Conservation (phyloP, 2,113 vertebrate species). For the Charadrius vociferus region DNA sequence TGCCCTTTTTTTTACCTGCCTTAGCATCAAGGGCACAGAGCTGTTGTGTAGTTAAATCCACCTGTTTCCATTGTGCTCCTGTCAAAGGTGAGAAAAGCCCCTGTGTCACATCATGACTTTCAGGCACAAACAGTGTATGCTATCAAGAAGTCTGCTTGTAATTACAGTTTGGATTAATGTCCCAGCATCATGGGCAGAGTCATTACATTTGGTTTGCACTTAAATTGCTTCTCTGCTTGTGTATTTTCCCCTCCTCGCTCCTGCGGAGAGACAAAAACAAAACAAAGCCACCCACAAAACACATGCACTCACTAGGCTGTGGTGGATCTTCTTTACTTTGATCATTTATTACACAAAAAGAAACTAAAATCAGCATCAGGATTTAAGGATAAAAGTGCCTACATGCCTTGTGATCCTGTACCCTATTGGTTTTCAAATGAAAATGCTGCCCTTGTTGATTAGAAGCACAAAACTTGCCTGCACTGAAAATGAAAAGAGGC, state of each 20-base stretch:
- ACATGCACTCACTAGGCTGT: background rate
- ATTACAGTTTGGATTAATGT: background rate
- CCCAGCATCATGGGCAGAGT: background rate
- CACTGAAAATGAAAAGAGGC: background rate
- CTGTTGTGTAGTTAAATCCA: background rate
- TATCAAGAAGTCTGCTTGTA: background rate
- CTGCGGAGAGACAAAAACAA: constrained; percentile 31
- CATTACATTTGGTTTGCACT: constrained; percentile 28
- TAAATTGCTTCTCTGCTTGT: background rate
- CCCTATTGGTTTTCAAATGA: constrained; percentile 3
- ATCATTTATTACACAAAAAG: constrained; percentile 36
- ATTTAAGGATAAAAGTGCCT: constrained; percentile 21
- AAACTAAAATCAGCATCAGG: constrained; percentile 19
- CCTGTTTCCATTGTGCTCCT: background rate
- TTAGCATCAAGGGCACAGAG: background rate
- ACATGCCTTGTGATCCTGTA: background rate
- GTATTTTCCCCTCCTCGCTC: constrained; percentile 4
- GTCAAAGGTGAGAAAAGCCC: background rate
- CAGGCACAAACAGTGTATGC: background rate
- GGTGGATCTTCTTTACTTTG: constrained; percentile 31
- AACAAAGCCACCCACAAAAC: constrained; percentile 55
- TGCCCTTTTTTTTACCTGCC: background rate
- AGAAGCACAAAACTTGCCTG: background rate
- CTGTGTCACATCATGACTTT: background rate
- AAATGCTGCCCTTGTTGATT: background rate